These are phyloP conservation scores for Erannis defoliaria DNA, from an alignment of 2,888 invertebrate species.

Conservation along the genomic window DNA sequence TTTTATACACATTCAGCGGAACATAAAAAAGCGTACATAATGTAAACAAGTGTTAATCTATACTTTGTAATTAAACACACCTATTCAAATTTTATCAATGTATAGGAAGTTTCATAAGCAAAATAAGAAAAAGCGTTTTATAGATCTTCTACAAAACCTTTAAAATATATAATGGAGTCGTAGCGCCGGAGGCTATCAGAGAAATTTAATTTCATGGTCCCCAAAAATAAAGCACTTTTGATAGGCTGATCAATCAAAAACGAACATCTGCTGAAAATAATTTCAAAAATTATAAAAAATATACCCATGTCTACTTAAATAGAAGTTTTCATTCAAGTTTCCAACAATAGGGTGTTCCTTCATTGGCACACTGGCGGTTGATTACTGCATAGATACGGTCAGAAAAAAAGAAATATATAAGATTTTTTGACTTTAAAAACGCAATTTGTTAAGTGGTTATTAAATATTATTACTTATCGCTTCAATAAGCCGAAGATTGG, in stretches of 20 bases:
- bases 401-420: conserved; percentile 57
- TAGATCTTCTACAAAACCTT: background rate
- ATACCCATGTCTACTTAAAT: conserved; percentile 80
- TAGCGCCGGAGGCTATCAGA: conserved; percentile 38
- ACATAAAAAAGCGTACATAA: no score
- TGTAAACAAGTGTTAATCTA: no score
- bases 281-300: conserved; percentile 77
- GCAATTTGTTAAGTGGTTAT: no score
- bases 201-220: conserved; percentile 78
- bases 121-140: background rate
- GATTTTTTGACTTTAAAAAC: no score
- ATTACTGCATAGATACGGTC: conserved; percentile 73
- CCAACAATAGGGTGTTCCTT: conserved; percentile 84
- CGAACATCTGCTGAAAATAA: conserved; percentile 84
- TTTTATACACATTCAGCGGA: no score
- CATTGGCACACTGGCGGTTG: conserved; percentile 85
- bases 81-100: no score
- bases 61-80: no score
- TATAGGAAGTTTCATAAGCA: no score
- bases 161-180: conserved; percentile 6
- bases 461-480: no score
- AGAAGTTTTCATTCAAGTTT: conserved; percentile 84
- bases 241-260: conserved; percentile 77
- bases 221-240: conserved; percentile 69
- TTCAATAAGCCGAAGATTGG: no score